Evolutionary conservation across 2,113 vertebrate genomes (phyloP), one percentile per base, ranked within the genome.

Genomic region (Semnopithecus entellus): DNA sequence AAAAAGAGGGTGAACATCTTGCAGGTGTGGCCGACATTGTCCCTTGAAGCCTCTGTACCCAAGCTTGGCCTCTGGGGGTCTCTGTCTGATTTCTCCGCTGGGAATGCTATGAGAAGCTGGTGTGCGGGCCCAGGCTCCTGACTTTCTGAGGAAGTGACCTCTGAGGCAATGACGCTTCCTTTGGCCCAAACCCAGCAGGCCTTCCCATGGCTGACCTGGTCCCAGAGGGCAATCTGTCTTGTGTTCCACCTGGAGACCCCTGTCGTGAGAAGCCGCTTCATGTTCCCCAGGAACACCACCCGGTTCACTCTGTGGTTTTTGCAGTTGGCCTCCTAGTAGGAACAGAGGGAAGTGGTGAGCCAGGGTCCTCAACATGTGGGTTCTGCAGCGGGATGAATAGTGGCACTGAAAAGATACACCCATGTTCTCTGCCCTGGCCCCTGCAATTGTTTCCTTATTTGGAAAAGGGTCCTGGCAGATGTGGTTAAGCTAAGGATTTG

Each of bases 191-290:
- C 32, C 66, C 66, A 32, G 32, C 6, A n/a, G 18, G 25, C 6
- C 22, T 92, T 93, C 75, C 50, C 0, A 0, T 0, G 1, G 79
- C 99, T 98, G 91, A 99, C 99, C 99, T 99, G 99, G 98, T 99
- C 99, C 99, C 99, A 99, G 78, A 99, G 99, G 10, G 99, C 99
- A 7, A 99, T 99, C 99, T 99, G 99, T 72, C 99, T 98, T 0
- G 99, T 99, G 99, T 99, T 99, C 99, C 99, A 99, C 97, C 99
- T 99, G 18, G 99, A 99, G 81, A 99, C 99, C 30, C 99, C 99
- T 0, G 99, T 99, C 1, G 99, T 99, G 91, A 99, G 98, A 80
- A 99, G 99, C 23, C 99, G 98, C 98, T 99, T 99, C 87, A 99
- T 99, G 98, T 99, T 99, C 55, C 99, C 99, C 98, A 99, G 98